Conservation (phyloP, 2,888 invertebrate species). For the Idaea straminata region DNA sequence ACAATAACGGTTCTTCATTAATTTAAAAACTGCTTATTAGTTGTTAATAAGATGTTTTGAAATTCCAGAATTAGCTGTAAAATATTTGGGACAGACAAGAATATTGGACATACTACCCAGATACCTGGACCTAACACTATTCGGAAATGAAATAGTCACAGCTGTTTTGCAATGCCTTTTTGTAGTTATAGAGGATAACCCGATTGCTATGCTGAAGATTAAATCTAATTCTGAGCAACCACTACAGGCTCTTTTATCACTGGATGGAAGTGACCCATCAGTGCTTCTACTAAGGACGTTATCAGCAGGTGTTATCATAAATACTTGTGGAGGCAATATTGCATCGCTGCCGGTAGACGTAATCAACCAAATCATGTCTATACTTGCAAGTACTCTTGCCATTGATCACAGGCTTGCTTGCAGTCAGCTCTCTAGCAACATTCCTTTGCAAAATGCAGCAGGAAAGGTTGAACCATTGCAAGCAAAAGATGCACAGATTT, state of each 20-base stretch:
- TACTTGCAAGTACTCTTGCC: constrained; percentile 75
- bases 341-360: constrained; percentile 62
- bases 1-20: too few species aligned
- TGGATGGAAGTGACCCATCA: constrained; percentile 63
- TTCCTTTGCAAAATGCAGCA: constrained; percentile 60
- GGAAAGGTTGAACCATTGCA: constrained; percentile 53
- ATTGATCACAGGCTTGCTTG: constrained; percentile 76
- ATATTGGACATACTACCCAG: constrained; percentile 81
- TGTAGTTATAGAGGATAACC: constrained; percentile 86
- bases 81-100: constrained; percentile 82
- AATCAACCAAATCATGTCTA: constrained; percentile 70
- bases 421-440: constrained; percentile 68
- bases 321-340: constrained; percentile 70
- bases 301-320: constrained; percentile 80
- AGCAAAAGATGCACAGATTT: constrained; percentile 58
- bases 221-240: constrained; percentile 69
- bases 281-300: constrained; percentile 77
- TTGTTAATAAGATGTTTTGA: constrained; percentile 7
- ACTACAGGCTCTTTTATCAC: constrained; percentile 58
- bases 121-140: constrained; percentile 79
- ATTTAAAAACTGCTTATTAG: background rate
- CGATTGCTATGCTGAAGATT: constrained; percentile 76
- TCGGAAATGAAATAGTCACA: constrained; percentile 78
- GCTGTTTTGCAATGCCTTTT: constrained; percentile 84
- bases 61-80: constrained; percentile 79